Evolutionary conservation across 2,113 vertebrate genomes (phyloP), one percentile per base, ranked within the genome.

Genomic region (Malurus melanocephalus): DNA sequence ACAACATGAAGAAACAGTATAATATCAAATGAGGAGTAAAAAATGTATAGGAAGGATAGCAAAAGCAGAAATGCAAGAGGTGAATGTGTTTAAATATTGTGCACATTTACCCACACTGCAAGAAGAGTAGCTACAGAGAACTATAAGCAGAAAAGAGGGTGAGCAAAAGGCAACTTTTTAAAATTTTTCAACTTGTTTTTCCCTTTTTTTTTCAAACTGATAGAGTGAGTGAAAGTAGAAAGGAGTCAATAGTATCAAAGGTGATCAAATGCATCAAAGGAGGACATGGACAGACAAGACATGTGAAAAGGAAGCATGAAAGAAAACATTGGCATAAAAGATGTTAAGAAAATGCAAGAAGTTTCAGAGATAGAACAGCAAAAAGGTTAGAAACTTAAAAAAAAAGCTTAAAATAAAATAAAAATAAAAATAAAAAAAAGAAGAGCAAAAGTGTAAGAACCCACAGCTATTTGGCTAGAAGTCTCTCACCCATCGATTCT

Each of bases 41-140:
- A 32, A 57, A 30, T 1, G 3, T 5, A 49, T 6, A 46, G 10
- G 48, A 51, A 59, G 26, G 19, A 52, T 26, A 12, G 59, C 60
- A 69, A 66, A 87, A 42, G 20, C 28, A 80, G 30, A 80, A 82
- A 71, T 4, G 28, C 16, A 52, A 38, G 8, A 14, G 2, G 7
- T 76, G 26, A 43, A 24, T 18, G 11, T 17, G 12, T 56, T 84
- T 68, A 45, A 38, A 40, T 7, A 38, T 30, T 30, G 7, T 2
- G 2, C 21, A 35, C 6, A 11, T 26, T 10, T 55, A 64, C 0
- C 2, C 2, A 9, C 5, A 18, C 1, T 13, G 0, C 24, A 84
- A 32, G 30, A 65, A 85, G 10, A 60, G 2, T 20, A 59, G 9
- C 22, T 45, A 38, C 3, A 42, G 23, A 66, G 16, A 49, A 55